Percentiles rank a stretch among this genome's conserved stretches.
Evolutionary conservation across 2,888 invertebrate genomes (phyloP).

Genomic region (Cataglyphis altisquamis): DNA sequence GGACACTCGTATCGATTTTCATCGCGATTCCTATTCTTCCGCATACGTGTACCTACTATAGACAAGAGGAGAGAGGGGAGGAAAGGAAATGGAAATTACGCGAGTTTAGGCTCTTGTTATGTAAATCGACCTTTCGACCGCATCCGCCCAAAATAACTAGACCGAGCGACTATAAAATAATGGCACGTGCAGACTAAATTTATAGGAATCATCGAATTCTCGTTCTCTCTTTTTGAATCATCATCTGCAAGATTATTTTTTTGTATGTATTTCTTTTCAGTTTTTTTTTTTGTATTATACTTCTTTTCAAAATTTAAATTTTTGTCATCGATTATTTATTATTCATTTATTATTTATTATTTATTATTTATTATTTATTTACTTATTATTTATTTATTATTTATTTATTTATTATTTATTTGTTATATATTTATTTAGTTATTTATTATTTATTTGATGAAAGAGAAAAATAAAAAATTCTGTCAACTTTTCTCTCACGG

Average conservation of each 20-base stretch:
- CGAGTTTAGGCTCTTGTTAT: slow-evolving; percentile 73
- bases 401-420: no score
- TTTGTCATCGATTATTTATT: not conserved
- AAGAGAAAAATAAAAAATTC: not conserved
- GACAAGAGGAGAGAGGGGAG: slow-evolving; percentile 52
- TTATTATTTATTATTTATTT: no score
- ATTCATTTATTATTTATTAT: not conserved
- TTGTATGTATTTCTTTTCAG: not conserved
- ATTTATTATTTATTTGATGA: not conserved
- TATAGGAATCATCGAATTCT: slow-evolving; percentile 45
- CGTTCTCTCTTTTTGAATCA: not conserved
- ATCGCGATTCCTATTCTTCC: slow-evolving; percentile 37
- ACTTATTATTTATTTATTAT: not conserved
- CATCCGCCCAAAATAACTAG: slow-evolving; percentile 64
- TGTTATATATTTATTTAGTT: no score
- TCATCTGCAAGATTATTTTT: slow-evolving; percentile 15
- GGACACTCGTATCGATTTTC: slow-evolving; percentile 60
- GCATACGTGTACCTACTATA: slow-evolving; percentile 26
- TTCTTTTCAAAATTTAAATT: not conserved
- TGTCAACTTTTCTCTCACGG: not conserved
- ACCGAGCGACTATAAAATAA: slow-evolving; percentile 50
- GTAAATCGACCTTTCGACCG: slow-evolving; percentile 72
- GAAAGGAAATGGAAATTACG: slow-evolving; percentile 75
- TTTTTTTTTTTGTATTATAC: not conserved
- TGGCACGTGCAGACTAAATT: slow-evolving; percentile 50